phyloP scores from a whole-genome alignment of 2,888 invertebrate species.

The Drosophila anomalata region DNA sequence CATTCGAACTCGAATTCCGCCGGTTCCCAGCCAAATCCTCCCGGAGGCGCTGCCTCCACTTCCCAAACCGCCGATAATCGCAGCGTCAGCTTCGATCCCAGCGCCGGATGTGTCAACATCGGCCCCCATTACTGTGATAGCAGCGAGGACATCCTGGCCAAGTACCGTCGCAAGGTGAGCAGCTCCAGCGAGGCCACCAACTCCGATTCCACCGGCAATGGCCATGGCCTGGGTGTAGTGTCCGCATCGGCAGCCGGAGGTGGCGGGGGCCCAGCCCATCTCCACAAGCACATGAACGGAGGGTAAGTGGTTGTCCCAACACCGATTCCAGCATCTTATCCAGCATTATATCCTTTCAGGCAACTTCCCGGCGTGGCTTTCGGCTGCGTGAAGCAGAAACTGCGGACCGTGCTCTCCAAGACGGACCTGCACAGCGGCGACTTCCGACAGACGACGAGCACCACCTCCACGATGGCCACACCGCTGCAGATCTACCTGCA shows the following conservation, averaged over 20 bases:
- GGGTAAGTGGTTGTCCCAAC: slow-evolving; percentile 46
- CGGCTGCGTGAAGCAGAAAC: slow-evolving; percentile 89
- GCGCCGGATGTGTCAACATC: slow-evolving; percentile 64
- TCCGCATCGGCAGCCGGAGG: neutral
- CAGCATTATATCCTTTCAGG: slow-evolving; percentile 6
- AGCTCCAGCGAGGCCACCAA: slow-evolving; percentile 85
- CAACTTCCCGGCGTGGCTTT: slow-evolving; percentile 78
- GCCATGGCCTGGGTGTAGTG: slow-evolving; percentile 38
- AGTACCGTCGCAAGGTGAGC: slow-evolving; percentile 91
- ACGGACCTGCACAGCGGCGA: slow-evolving; percentile 91
- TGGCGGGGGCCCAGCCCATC: slow-evolving; percentile 6
- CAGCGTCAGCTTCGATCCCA: slow-evolving; percentile 80
- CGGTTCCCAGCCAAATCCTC: neutral
- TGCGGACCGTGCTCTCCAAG: slow-evolving; percentile 94
- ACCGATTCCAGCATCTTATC: neutral
- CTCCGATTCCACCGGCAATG: slow-evolving; percentile 83
- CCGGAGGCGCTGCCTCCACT: neutral
- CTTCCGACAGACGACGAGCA: slow-evolving; percentile 85
- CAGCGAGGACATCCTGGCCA: slow-evolving; percentile 96
- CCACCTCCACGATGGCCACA: slow-evolving; percentile 58
- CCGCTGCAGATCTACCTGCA: slow-evolving; percentile 88
- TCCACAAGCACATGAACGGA: slow-evolving; percentile 49
- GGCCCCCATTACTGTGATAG: slow-evolving; percentile 86
- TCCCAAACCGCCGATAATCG: slow-evolving; percentile 53
- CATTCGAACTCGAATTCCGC: neutral